Percentiles rank a stretch among this genome's conserved stretches.
Conservation (phyloP, 2,113 vertebrate genomes). For the Perca fluviatilis region DNA sequence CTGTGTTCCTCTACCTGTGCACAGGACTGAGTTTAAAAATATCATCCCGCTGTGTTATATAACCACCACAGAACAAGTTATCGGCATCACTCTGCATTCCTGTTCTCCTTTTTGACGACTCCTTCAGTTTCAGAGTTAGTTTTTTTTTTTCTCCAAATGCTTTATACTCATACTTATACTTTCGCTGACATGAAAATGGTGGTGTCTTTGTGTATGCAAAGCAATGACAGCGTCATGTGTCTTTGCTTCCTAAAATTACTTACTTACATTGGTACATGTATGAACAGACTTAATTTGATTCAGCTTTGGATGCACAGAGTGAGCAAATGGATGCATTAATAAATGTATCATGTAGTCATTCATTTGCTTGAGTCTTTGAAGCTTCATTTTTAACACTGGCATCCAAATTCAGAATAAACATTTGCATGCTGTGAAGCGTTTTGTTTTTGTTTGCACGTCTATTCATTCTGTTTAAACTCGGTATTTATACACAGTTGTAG, state of each 20-base stretch:
- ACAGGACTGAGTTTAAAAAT: constrained; percentile 47
- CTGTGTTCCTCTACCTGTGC: constrained; percentile 36
- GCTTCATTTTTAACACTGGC: too few relatives aligned
- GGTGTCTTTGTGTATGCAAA: not conserved
- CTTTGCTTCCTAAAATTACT: not conserved
- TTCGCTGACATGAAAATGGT: not conserved
- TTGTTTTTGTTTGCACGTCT: too few relatives aligned
- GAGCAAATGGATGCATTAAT: not conserved
- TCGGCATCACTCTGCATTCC: not conserved
- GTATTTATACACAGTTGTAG: too few relatives aligned
- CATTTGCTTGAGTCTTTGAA: too few relatives aligned
- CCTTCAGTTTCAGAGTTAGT: not conserved
- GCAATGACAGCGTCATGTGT: not conserved
- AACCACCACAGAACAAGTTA: constrained; percentile 14
- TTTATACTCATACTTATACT: too few relatives aligned
- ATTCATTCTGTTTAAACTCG: too few relatives aligned
- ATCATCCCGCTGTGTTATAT: constrained; percentile 38
- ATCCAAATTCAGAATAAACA: too few relatives aligned
- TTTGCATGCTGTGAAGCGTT: too few relatives aligned
- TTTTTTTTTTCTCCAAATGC: not conserved
- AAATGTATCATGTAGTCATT: not conserved
- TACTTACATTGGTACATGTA: not conserved
- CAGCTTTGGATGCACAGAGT: not conserved
- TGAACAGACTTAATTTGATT: not conserved
- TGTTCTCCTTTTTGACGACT: not conserved